Evolutionary conservation across 2,888 invertebrate genomes (phyloP), one percentile per base, ranked within the genome.

Genomic region (Brachypterus glaber): DNA sequence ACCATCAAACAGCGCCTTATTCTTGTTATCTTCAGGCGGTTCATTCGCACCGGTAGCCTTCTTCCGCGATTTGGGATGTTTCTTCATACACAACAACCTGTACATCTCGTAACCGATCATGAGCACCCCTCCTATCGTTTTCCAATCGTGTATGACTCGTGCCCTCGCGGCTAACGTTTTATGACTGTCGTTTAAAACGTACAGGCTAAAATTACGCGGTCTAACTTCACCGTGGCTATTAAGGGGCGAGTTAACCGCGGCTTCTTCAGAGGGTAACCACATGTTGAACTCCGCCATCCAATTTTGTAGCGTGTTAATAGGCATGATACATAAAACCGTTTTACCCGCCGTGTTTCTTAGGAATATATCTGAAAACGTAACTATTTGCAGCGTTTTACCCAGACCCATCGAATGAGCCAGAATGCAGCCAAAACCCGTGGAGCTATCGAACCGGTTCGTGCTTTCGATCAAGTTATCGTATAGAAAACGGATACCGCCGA

Each of bases 371-470:
- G 88, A 87, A 69, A 98, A 97, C 47, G 91, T 88, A 38, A 96
- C 88, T 39, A 96, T 86, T 46, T 66, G 91, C 40, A 98, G 71
- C 0, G 97, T 98, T 70, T 98, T 98, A n/a, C 98, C 98, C 17
- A 98, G 73, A 2, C 98, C 98, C 98, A 98, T 98, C 30, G 93
- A 93, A 70, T 98, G 97, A 1, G 97, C 97, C 35, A 98, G 70
- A 53, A 98, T 96, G 63, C 97, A 98, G 9, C 98, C 98, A 64
- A 97, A 95, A 8, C 97, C 96, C 41, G 81, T 75, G 0, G 87
- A 87, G 11, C 77, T 84, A 37, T 86, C 84, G 63, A 84, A 97
- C 49, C 92, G 74, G 43, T 82, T 82, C 30, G 87, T 76, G 13
- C 92, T 93, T 67, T 97, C 97, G 49, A 98, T 86, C 15, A 97